Base-by-base conservation (phyloP, 1,140 invertebrate genomes). In the Daktulosphaira vitifoliae region DNA sequence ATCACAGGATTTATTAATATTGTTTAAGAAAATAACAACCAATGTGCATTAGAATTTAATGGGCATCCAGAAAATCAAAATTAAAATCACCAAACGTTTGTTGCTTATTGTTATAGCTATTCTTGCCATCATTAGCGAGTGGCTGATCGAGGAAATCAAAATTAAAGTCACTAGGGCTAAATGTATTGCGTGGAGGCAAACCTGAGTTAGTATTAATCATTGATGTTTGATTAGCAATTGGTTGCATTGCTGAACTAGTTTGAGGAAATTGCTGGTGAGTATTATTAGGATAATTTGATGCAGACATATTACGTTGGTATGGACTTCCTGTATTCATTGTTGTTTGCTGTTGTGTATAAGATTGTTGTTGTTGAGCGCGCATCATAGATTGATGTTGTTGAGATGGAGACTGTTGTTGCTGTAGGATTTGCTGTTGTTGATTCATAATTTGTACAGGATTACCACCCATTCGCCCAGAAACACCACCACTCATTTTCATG, bases 121-220 rank as follows among this genome's bases (percentile, higher is more conserved):
- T 62, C 13, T 62, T 62, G 6, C 25, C 46, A 26, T 62, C 56
- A 33, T 48, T 62, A 48, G 56, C 56, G 42, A 62, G 56, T 48
- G 56, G 56, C 56, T 62, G 56, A 48, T 62, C 56, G 3, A 62
- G 56, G 7, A 62, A 62, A n/a, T 62, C 56, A 22, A 62, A 62
- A 62, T 46, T 62, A 13, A 62, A 62, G 46, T 62, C 56, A 46
- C 56, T 62, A 2, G 56, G 56, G 20, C 56, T 62, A 44, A 62
- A 62, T 13, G 56, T 48, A 3, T 62, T 62, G 44, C 56, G 56
- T 3, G 56, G 16, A 0, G 56, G 42, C 20, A 62, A 29, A 7
- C 56, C 56, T 20, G 38, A 46, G 11, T 62, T 62, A n/a, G 56
- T 48, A 7, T 62, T 62, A 11, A 62, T 23, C 56, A 62, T 62